A percentile compares a stretch with the other conserved stretches of the same genome.
These are phyloP conservation scores for Lycaena phlaeas DNA, from an alignment of 2,888 invertebrate genomes.

Conservation along the genomic window DNA sequence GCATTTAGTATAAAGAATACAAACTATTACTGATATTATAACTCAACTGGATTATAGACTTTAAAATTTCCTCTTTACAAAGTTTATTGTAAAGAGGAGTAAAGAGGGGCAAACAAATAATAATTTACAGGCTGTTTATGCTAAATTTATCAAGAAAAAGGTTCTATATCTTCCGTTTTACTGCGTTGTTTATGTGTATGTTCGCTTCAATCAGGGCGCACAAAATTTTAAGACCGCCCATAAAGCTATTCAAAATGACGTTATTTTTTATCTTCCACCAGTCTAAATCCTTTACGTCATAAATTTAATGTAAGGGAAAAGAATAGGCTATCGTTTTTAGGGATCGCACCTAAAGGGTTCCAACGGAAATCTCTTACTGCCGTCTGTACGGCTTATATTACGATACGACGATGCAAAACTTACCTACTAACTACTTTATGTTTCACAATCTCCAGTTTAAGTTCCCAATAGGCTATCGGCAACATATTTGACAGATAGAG, in stretches of 20 bases:
- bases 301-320: slow-evolving; percentile 26
- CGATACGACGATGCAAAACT: too few species aligned
- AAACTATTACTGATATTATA: too few species aligned
- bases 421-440: too few species aligned
- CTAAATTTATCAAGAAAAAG: background rate
- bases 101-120: background rate
- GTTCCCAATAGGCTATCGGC: too few species aligned
- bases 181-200: slow-evolving; percentile 6
- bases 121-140: background rate
- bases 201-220: slow-evolving; percentile 18
- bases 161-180: background rate
- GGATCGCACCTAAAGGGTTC: too few species aligned
- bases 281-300: slow-evolving; percentile 27
- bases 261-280: slow-evolving; percentile 24
- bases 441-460: too few species aligned
- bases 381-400: too few species aligned
- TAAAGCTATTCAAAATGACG: slow-evolving; percentile 23
- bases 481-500: too few species aligned
- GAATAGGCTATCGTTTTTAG: slow-evolving; percentile 24
- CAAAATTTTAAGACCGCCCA: slow-evolving; percentile 22
- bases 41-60: too few species aligned
- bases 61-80: too few species aligned
- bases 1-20: too few species aligned
- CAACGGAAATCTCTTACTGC: too few species aligned
- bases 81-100: background rate